These are phyloP conservation scores for Bubo blakistoni DNA, from an alignment of 2,113 vertebrate genomes.

Conservation along the genomic window DNA sequence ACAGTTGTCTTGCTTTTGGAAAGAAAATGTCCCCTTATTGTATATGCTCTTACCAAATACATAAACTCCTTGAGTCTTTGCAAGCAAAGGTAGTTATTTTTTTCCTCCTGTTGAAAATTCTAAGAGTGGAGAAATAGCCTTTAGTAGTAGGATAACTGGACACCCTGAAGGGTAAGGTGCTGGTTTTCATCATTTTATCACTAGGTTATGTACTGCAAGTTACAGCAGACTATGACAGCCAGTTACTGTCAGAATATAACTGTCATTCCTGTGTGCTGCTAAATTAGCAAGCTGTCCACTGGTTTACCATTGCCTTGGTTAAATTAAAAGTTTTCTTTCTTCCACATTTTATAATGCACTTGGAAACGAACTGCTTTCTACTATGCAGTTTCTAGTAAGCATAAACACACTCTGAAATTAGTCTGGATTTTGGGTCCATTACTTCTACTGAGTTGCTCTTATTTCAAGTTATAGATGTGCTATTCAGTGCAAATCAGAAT, in stretches of 20 bases:
- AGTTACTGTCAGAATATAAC: background rate
- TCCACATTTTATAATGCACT: background rate
- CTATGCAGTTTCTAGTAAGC: background rate
- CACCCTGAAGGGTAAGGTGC: background rate
- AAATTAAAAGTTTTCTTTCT: background rate
- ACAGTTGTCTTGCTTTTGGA: background rate
- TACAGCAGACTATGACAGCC: background rate
- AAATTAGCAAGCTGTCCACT: background rate
- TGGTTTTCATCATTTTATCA: background rate
- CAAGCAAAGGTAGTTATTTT: background rate
- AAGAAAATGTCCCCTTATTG: background rate
- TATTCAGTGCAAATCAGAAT: background rate
- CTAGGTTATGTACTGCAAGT: background rate
- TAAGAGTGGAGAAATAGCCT: background rate
- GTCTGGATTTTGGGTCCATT: background rate
- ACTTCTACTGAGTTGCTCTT: background rate
- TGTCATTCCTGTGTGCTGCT: background rate
- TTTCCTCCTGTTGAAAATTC: background rate
- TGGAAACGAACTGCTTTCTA: background rate
- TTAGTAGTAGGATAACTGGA: background rate
- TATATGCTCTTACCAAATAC: background rate
- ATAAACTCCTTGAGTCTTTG: background rate
- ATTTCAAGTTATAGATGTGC: background rate
- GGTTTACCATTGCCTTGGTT: background rate
- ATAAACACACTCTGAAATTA: background rate